Conservation (phyloP, 2,888 invertebrate species). For the Biston betularia region DNA sequence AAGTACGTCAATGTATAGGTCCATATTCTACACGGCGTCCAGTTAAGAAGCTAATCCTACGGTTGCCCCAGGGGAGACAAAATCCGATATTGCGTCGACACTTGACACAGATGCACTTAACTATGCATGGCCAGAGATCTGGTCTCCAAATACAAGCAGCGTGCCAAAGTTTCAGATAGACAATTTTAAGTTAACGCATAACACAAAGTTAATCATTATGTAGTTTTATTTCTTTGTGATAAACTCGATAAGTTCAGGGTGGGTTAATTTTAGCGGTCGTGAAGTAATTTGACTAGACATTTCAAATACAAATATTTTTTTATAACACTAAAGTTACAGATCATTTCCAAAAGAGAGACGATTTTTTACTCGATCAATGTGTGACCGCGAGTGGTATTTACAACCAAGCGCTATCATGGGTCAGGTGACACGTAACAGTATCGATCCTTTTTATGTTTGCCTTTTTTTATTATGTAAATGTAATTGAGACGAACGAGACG, state of each 20-base stretch:
- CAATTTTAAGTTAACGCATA: conserved; percentile 63
- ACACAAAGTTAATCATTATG: conserved; percentile 24
- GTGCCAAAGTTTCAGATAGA: conserved; percentile 67
- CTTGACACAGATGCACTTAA: conserved; percentile 80
- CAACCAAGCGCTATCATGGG: too few relatives aligned
- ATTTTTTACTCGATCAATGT: too few relatives aligned
- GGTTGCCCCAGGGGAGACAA: conserved; percentile 62
- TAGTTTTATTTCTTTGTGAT: conserved; percentile 18
- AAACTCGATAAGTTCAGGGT: background rate
- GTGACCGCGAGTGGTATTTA: too few relatives aligned
- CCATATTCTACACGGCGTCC: conserved; percentile 43
- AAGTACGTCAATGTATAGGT: conserved; percentile 1
- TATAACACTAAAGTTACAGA: too few relatives aligned
- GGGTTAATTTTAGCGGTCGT: background rate
- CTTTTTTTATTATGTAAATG: too few relatives aligned
- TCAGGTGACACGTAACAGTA: too few relatives aligned
- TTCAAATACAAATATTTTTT: too few relatives aligned
- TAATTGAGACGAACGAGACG: too few relatives aligned
- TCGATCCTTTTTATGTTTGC: too few relatives aligned
- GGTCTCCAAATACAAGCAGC: conserved; percentile 67
- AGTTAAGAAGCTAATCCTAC: conserved; percentile 71
- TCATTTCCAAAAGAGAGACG: too few relatives aligned
- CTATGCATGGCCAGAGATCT: conserved; percentile 82
- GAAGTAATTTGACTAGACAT: too few relatives aligned
- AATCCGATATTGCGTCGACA: conserved; percentile 76